phyloP scores from a whole-genome alignment of 1,140 invertebrate species.

The Bombus sibiricus region DNA sequence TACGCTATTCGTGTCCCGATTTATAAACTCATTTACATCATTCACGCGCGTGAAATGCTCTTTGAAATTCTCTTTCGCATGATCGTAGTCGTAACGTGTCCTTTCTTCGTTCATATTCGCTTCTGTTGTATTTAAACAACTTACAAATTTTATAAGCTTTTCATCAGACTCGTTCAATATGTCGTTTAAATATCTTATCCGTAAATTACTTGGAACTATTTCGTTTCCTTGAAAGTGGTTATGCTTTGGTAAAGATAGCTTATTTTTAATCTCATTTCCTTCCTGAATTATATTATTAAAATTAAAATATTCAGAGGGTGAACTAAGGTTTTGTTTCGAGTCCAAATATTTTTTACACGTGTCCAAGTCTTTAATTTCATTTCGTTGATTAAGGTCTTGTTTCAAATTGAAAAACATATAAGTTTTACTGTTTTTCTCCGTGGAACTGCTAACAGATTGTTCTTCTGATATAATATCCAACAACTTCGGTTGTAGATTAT shows the following conservation, averaged over 20 bases:
- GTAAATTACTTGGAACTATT: neutral
- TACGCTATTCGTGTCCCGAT: neutral
- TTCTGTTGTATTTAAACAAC: neutral
- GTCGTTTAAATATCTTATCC: neutral
- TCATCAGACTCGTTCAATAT: neutral
- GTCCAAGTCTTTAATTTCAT: neutral
- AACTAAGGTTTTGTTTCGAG: slow-evolving; percentile 1
- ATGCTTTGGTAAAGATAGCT: neutral
- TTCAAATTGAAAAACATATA: slow-evolving; percentile 49
- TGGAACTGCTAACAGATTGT: slow-evolving; percentile 59
- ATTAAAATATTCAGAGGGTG: slow-evolving; percentile 56
- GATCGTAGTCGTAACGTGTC: neutral
- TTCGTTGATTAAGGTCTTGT: neutral
- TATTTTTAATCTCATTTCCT: neutral
- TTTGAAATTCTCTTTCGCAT: neutral
- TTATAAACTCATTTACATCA: neutral
- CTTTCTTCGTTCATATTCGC: neutral
- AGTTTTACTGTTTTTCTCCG: slow-evolving; percentile 50
- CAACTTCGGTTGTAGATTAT: slow-evolving; percentile 57
- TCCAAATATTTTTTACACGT: neutral
- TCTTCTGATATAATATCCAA: slow-evolving; percentile 72
- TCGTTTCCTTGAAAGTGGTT: slow-evolving; percentile 10
- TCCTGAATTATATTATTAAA: slow-evolving; percentile 34
- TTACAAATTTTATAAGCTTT: neutral
- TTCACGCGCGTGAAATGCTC: neutral